Evolutionary conservation across 2,113 vertebrate species (phyloP), one percentile per base, ranked within the genome.

Genomic region (Elephantulus edwardii): DNA sequence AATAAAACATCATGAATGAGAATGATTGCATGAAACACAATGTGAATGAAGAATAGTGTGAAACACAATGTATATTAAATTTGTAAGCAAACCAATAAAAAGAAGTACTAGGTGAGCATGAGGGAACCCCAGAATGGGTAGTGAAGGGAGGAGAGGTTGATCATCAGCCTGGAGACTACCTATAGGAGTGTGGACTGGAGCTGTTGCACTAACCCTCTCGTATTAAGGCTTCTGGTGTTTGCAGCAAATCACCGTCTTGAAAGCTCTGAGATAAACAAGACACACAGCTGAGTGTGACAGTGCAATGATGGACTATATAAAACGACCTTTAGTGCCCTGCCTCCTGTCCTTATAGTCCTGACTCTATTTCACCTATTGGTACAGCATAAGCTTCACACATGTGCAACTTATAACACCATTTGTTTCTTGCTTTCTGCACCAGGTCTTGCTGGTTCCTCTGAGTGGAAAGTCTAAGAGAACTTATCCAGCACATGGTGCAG

Each of bases 241-340:
- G 2, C 56, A 8, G 8, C 12, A 11, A 50, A 28, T 38, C 2
- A 72, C 30, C n/a, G 12, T 20, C 22, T 50, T n/a, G 56, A 74
- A 30, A 33, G 26, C 38, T 60, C 28, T 16, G 24, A 50, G n/a
- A 40, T 38, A 26, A 54, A 66, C 42, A 12, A 77, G 68, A 50
- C 42, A 68, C 3, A 54, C 26, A 38, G 74, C 83, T 30, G 12
- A 42, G 40, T 38, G 3, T 16, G 50, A 60, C 14, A 17, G 2
- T 28, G 7, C 24, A 14, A 54, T 8, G 30, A 70, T 2, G 8
- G 28, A 38, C 13, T 10, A 5, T 6, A 16, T 71, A 28, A 2
- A 24, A 13, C 0, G 1, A n/a, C 2, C 64, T n/a, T 11, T 30
- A 68, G 0, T 16, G 28, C 14, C 16, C 46, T 40, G 6, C 19